phyloP scores from a whole-genome alignment of 37 sponge, comb jelly and placozoan species.

The Theonella swinhoei region DNA sequence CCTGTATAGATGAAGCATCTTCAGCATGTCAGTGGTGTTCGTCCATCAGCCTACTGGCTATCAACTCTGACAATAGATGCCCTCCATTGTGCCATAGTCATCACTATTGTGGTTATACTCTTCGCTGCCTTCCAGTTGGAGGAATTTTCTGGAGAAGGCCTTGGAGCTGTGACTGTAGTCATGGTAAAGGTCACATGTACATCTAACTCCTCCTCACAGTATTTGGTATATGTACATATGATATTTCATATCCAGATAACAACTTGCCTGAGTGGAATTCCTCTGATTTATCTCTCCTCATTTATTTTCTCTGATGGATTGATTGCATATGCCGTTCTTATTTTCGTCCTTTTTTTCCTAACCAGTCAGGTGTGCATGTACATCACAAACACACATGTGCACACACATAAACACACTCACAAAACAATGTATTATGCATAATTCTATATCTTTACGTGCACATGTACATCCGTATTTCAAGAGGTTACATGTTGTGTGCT shows the following conservation, averaged over 20 bases:
- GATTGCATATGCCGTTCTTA: slow-evolving; percentile 68
- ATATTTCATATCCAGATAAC: slow-evolving; percentile 82
- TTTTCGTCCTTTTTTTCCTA: slow-evolving; percentile 61
- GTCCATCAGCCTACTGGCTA: slow-evolving; percentile 81
- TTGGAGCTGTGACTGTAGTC: slow-evolving; percentile 74
- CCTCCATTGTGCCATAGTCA: slow-evolving; percentile 67
- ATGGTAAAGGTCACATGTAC: slow-evolving; percentile 65
- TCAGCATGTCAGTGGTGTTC: slow-evolving; percentile 93
- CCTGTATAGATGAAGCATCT: slow-evolving; percentile 85
- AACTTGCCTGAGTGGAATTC: slow-evolving; percentile 73
- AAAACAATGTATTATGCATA: too few species aligned
- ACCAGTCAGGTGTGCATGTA: too few species aligned
- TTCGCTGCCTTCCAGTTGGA: slow-evolving; percentile 89
- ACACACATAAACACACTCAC: too few species aligned
- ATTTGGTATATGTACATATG: neutral
- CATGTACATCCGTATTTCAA: too few species aligned
- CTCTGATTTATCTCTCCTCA: slow-evolving; percentile 84
- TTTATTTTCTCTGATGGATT: slow-evolving; percentile 84
- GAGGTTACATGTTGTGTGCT: too few species aligned
- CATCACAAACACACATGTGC: too few species aligned
- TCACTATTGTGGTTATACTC: slow-evolving; percentile 72
- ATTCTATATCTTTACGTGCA: too few species aligned
- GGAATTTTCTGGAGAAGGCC: slow-evolving; percentile 50
- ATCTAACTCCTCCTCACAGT: too few species aligned
- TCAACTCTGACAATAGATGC: slow-evolving; percentile 85